Evolutionary conservation across 2,113 vertebrate species (phyloP).

Genomic region (Vanacampus margaritifer): DNA sequence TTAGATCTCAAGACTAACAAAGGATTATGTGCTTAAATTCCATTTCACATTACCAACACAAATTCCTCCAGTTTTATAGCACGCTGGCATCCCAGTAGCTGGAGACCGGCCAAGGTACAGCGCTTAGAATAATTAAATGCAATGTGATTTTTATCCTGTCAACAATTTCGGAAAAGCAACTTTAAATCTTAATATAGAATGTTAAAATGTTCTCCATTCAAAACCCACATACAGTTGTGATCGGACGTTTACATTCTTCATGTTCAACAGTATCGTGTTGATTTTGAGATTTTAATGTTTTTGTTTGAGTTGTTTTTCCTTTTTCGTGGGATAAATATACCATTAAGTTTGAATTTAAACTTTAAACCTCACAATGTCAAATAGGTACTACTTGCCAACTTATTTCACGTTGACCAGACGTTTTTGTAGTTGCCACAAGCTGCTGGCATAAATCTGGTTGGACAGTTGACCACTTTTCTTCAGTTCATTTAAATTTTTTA

Average conservation of each 20-base stretch:
- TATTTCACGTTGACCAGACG: neutral
- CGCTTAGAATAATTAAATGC: slow-evolving; percentile 62
- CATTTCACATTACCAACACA: slow-evolving; percentile 20
- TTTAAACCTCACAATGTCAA: no score
- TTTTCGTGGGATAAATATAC: no score
- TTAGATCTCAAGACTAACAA: slow-evolving; percentile 7
- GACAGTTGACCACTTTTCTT: neutral
- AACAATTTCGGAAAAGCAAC: slow-evolving; percentile 54
- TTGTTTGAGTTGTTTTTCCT: no score
- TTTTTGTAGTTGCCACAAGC: neutral
- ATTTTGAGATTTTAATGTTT: neutral
- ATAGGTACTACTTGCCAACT: no score
- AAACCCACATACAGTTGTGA: no score
- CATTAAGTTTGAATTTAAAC: no score
- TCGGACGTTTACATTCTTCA: neutral
- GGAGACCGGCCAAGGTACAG: slow-evolving; percentile 53
- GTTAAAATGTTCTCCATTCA: slow-evolving; percentile 10
- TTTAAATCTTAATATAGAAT: slow-evolving; percentile 51
- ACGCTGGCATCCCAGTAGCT: slow-evolving; percentile 40
- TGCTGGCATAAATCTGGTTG: no score
- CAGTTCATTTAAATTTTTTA: neutral
- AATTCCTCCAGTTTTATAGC: slow-evolving; percentile 45
- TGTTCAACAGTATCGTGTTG: neutral
- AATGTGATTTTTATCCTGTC: slow-evolving; percentile 52
- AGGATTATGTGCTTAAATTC: slow-evolving; percentile 17